phyloP scores from a whole-genome alignment of 2,888 invertebrate species.

The Terebella lapidaria region DNA sequence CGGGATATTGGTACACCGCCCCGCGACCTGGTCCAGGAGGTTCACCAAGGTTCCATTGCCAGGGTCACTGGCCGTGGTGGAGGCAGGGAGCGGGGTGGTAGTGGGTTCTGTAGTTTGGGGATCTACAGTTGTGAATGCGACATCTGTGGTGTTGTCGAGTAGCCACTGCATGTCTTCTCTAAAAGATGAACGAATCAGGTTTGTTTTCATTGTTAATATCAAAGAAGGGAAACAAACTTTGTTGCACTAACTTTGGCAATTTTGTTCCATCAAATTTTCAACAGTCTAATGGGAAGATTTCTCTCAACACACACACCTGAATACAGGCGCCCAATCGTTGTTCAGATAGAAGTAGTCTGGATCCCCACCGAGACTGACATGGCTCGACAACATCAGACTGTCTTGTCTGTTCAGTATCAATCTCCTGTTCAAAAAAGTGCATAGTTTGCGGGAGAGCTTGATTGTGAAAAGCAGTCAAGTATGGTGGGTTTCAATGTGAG shows the following conservation, averaged over 20 bases:
- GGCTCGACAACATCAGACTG: conserved; percentile 39
- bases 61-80: neutral
- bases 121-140: neutral
- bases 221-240: too few species aligned
- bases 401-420: conserved; percentile 38
- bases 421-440: too few species aligned
- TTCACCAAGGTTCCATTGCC: too few species aligned
- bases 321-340: conserved; percentile 35
- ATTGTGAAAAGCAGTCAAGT: too few species aligned
- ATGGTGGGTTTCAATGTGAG: too few species aligned
- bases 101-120: too few species aligned
- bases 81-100: neutral
- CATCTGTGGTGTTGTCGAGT: neutral
- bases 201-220: too few species aligned
- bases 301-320: too few species aligned
- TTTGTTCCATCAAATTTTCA: too few species aligned
- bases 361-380: conserved; percentile 38
- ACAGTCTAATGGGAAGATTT: too few species aligned
- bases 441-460: too few species aligned
- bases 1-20: conserved; percentile 26
- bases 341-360: conserved; percentile 27
- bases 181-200: neutral
- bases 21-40: neutral
- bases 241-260: too few species aligned
- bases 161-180: neutral